Base-by-base conservation (phyloP, 2,888 invertebrate genomes). In the Oxycera nigricornis region DNA sequence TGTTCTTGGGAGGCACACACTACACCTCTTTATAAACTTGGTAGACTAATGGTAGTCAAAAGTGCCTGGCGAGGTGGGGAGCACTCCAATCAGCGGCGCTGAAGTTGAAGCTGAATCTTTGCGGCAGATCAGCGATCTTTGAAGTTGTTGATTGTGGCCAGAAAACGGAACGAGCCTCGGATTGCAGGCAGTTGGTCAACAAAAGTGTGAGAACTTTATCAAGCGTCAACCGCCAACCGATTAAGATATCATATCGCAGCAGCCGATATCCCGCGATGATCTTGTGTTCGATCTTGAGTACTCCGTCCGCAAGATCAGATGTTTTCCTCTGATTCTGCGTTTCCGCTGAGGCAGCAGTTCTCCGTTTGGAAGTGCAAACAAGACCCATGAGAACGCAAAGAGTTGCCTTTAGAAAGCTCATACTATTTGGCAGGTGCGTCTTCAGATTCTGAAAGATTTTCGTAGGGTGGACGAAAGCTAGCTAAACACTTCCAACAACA, bases 21-120 rank as follows among this genome's bases (percentile, higher is more conserved):
- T 65, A 61, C 41, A 55, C 65, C 57, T 74, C 73, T 73, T 73
- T 76, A 76, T 74, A 76, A 76, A 73, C 52, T 75, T 72, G 22
- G 59, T 73, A 52, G 35, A 68, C 55, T 22, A 52, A 31, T 52
- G 35, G 31, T 20, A 31, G 52, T 30, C 28, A 30, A 20, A 55
- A 55, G 22, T 11, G 11, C 65, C 7, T 14, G 39, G n/a, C 17
- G 22, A 52, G 31, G 70, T 70, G 70, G 70, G 70, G 70, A 70
- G 30, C 17, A 17, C 31, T 31, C 22, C 11, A 20, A 24, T 41
- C 22, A n/a, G n/a, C n/a, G n/a, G n/a, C n/a, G 30, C 22, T 28
- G 30, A 20, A 50, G 50, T 28, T 70, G 70, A 70, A 70, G 35
- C 35, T 70, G 70, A 55, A 70, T 35, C 70, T 70, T 28, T 50